Evolutionary conservation across 2,797 vertebrate species (phyloP).

Genomic region (Echiichthys vipera): DNA sequence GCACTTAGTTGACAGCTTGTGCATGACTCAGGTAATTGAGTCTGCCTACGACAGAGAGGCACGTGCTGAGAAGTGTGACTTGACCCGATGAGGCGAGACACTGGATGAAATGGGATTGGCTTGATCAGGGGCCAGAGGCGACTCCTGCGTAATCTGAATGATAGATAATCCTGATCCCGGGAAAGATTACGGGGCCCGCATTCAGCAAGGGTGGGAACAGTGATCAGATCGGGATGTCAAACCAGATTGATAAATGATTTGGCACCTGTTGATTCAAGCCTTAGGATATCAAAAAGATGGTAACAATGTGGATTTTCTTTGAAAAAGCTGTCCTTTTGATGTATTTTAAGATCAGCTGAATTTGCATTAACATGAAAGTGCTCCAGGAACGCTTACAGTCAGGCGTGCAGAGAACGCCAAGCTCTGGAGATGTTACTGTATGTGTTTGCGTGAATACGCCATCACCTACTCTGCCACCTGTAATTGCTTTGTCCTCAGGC

Average conservation of each 20-base stretch:
- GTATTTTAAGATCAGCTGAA: neutral
- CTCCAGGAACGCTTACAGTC: constrained; percentile 4
- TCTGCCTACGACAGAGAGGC: constrained; percentile 30
- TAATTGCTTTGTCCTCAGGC: constrained; percentile 75
- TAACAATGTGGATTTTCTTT: neutral
- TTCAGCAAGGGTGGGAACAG: neutral
- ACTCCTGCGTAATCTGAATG: constrained; percentile 65
- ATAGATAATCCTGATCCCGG: constrained; percentile 66
- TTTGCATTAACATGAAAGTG: neutral
- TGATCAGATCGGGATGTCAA: constrained; percentile 26
- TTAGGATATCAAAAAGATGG: neutral
- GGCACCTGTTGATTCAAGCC: neutral
- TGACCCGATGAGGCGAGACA: constrained; percentile 39
- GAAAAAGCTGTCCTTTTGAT: neutral
- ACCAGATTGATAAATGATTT: constrained; percentile 14
- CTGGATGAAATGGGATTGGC: constrained; percentile 47
- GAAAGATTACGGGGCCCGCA: constrained; percentile 50
- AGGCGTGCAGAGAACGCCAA: neutral
- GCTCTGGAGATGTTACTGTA: constrained; percentile 21
- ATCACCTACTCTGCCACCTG: constrained; percentile 55
- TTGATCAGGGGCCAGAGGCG: constrained; percentile 47
- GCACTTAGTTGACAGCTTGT: constrained; percentile 31
- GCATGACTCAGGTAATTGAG: constrained; percentile 47
- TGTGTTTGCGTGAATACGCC: constrained; percentile 36
- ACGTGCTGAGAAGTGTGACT: constrained; percentile 46